Evolutionary conservation across 2,113 vertebrate genomes (phyloP), one percentile per base, ranked within the genome.

Genomic region (Coreoperca whiteheadi): DNA sequence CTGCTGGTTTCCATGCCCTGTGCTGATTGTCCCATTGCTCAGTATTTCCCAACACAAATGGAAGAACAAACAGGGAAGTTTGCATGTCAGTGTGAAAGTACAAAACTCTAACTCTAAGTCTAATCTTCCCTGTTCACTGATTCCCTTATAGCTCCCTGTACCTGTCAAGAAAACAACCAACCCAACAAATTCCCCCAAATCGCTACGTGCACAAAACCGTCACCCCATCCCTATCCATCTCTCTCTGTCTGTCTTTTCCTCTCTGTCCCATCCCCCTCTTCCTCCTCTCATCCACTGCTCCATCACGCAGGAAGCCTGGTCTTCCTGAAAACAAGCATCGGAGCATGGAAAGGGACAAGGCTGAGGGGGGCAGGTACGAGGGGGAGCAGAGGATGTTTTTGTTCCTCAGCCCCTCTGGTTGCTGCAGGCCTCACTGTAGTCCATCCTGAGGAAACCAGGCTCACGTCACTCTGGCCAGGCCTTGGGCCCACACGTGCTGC

Each of bases 381-480:
- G 18, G 76, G 69, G 68, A 15, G 63, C 63, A 88, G 91, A 96
- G 95, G 96, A 96, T 96, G 95, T 96, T 96, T 94, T 91, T 93
- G 94, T 89, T 90, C 84, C 69, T 75, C 78, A 39, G 84, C 82
- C 87, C 86, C 80, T 82, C 81, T 85, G 91, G 87, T 91, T 77
- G 81, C 90, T 82, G 87, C 81, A 82, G 86, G 87, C 91, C 88
- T 86, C 70, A 70, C 72, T 87, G 77, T 83, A 25, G 85, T 94
- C 89, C 94, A 95, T 96, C 95, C 95, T 96, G 94, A 95, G 95
- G 95, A 96, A 95, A 81, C 85, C 15, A 20, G 81, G 81, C 83
- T 88, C 76, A 88, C 92, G 90, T 96, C 94, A 96, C 79, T 70
- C 67, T 66, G 82, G 53, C 39, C 21, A 32, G 83, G 77, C 84